A percentile compares a stretch with the other conserved stretches of the same genome.
These are phyloP conservation scores for Brachionus asplanchnoidis DNA, from an alignment of 1,140 invertebrate genomes.

Conservation along the genomic window DNA sequence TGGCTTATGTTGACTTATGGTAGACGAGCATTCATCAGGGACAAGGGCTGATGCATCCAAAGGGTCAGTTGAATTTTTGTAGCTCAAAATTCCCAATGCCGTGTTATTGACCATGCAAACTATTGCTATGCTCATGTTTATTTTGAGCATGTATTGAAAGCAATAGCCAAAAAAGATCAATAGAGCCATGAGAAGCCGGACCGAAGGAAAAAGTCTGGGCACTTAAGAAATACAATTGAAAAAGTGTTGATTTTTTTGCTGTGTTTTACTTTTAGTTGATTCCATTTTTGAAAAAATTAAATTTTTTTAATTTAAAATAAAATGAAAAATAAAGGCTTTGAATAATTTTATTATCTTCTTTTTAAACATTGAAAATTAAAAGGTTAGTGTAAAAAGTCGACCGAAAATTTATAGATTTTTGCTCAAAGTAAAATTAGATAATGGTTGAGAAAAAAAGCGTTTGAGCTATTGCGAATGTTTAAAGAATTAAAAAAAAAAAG, in stretches of 20 bases:
- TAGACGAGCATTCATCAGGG: neutral
- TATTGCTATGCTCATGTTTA: slow-evolving; percentile 81
- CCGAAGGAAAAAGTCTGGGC: neutral
- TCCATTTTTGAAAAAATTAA: neutral
- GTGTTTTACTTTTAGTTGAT: neutral
- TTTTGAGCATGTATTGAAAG: slow-evolving; percentile 70
- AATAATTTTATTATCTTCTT: neutral
- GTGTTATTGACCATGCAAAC: slow-evolving; percentile 69
- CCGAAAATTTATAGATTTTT: neutral
- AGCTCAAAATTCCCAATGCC: slow-evolving; percentile 26
- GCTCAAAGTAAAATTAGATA: neutral
- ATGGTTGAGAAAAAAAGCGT: neutral
- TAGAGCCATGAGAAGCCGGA: slow-evolving; percentile 45
- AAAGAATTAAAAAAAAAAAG: neutral
- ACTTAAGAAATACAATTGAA: neutral
- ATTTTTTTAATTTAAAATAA: neutral
- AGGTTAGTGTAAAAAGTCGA: neutral
- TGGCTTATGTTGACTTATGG: neutral
- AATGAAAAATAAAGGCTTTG: neutral
- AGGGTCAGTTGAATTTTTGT: neutral
- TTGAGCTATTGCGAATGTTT: neutral
- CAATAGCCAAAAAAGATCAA: slow-evolving; percentile 47
- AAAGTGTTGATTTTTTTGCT: neutral
- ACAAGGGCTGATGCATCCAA: neutral
- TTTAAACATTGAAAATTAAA: neutral